These are phyloP conservation scores for Engystomops pustulosus DNA, from an alignment of 2,113 vertebrate species.

Conservation along the genomic window DNA sequence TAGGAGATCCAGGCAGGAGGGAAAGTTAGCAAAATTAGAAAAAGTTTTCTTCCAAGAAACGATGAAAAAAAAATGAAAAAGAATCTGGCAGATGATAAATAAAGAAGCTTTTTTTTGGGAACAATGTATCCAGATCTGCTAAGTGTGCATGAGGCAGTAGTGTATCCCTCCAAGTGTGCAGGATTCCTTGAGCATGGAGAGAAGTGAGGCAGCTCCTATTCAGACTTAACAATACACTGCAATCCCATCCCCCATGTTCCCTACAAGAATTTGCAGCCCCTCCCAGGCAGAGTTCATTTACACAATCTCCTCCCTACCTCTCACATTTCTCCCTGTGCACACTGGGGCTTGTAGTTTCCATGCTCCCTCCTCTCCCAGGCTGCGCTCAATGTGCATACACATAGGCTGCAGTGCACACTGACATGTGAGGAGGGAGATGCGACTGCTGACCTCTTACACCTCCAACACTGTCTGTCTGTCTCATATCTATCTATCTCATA, in stretches of 20 bases:
- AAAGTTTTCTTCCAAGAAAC: background rate
- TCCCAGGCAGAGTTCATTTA: slow-evolving; percentile 55
- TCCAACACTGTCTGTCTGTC: background rate
- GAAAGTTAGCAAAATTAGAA: slow-evolving; percentile 31
- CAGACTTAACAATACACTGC: slow-evolving; percentile 56
- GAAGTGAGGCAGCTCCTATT: slow-evolving; percentile 55
- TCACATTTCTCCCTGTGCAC: slow-evolving; percentile 56
- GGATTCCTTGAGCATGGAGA: slow-evolving; percentile 46
- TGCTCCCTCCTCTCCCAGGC: background rate
- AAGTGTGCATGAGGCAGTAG: slow-evolving; percentile 20
- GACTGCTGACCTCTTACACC: background rate
- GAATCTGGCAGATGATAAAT: slow-evolving; percentile 6
- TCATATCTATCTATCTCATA: no score
- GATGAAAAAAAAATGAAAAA: background rate
- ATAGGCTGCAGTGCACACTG: background rate
- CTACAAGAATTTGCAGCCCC: slow-evolving; percentile 58
- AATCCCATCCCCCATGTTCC: slow-evolving; percentile 52
- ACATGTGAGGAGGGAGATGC: background rate
- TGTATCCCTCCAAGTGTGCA: slow-evolving; percentile 37
- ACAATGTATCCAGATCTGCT: slow-evolving; percentile 20
- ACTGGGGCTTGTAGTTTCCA: slow-evolving; percentile 55
- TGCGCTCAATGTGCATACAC: background rate
- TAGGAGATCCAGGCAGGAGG: slow-evolving; percentile 40
- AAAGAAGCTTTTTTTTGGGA: background rate
- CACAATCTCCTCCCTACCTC: slow-evolving; percentile 47